These are phyloP conservation scores for Rhinoptilus africanus DNA, from an alignment of 2,113 vertebrate species.

Conservation along the genomic window DNA sequence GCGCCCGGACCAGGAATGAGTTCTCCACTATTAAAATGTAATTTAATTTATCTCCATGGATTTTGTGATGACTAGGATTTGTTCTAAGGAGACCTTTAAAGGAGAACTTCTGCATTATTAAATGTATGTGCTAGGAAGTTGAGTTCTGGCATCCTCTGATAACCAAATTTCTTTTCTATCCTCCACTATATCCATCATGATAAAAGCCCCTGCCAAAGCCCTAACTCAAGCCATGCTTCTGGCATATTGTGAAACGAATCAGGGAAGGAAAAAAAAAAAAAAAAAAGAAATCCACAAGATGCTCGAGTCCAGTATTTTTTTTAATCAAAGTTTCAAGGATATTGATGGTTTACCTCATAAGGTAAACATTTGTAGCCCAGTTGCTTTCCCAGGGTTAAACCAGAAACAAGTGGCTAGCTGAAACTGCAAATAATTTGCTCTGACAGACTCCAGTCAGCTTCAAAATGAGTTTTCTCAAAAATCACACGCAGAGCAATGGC, in stretches of 20 bases:
- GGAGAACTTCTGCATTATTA: conserved; percentile 42
- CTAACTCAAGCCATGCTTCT: conserved; percentile 69
- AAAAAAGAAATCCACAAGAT: conserved; percentile 14
- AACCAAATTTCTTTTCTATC: conserved; percentile 59
- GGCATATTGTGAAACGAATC: conserved; percentile 53
- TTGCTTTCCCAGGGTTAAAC: conserved; percentile 31
- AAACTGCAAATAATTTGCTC: conserved; percentile 18
- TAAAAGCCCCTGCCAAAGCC: conserved; percentile 58
- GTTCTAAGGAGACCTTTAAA: conserved; percentile 55
- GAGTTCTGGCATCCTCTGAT: conserved; percentile 59
- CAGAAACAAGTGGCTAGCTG: conserved; percentile 15
- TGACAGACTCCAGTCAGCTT: not conserved
- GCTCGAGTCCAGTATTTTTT: conserved; percentile 15
- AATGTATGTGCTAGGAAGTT: conserved; percentile 47
- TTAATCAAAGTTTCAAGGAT: conserved; percentile 45
- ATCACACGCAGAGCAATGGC: not conserved
- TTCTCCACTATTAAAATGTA: conserved; percentile 35
- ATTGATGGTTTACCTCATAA: conserved; percentile 57
- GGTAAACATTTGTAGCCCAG: conserved; percentile 39
- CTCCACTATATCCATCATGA: conserved; percentile 55
- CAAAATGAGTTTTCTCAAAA: not conserved
- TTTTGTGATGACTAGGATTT: conserved; percentile 36
- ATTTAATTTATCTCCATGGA: conserved; percentile 39
- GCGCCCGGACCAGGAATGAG: not conserved
- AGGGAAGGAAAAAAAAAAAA: not conserved